Conservation (phyloP, 2,888 invertebrate species). For the Augiades crinisus region DNA sequence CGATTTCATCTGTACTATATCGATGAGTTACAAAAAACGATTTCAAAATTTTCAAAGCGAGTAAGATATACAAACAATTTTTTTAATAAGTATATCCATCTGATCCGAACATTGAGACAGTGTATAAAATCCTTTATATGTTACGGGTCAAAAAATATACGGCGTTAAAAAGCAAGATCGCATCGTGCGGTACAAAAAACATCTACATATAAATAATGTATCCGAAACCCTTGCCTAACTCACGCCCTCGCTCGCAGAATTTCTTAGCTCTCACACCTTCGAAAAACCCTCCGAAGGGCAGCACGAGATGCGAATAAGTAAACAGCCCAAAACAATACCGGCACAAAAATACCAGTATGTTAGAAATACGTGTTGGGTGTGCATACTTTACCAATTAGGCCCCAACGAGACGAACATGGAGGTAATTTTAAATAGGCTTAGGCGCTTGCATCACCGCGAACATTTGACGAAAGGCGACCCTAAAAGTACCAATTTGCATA, state of each 20-base stretch:
- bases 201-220: conserved; percentile 36
- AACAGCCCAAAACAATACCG: conserved; percentile 51
- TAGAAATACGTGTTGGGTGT: conserved; percentile 30
- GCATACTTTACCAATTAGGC: conserved; percentile 24
- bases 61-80: too few species aligned
- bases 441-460: not conserved
- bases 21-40: too few species aligned
- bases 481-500: too few species aligned
- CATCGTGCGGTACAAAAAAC: not conserved
- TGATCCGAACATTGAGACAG: too few species aligned
- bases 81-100: too few species aligned
- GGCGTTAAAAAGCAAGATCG: too few species aligned
- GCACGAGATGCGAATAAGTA: conserved; percentile 57
- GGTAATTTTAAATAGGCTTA: conserved; percentile 19
- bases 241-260: conserved; percentile 30
- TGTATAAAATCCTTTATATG: not conserved
- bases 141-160: too few species aligned
- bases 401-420: conserved; percentile 14
- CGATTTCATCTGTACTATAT: too few species aligned
- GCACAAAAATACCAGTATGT: conserved; percentile 43
- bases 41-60: too few species aligned
- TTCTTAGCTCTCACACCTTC: conserved; percentile 32
- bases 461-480: not conserved
- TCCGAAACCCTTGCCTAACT: conserved; percentile 29
- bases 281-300: conserved; percentile 40